Base-by-base conservation (phyloP, 1,140 invertebrate genomes). In the Rhyzopertha dominica region DNA sequence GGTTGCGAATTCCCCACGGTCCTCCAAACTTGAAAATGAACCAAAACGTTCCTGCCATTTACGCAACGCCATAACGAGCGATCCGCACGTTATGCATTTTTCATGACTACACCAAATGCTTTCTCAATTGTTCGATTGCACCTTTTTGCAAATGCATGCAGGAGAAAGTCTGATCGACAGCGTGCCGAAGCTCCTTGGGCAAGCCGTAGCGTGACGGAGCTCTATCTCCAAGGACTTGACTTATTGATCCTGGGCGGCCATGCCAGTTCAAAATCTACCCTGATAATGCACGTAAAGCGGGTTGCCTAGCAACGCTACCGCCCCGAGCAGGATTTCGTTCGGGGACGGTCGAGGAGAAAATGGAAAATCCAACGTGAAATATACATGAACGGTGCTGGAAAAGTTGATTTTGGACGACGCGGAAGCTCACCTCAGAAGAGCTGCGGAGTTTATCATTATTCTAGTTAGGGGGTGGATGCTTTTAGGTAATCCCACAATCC, bases 171-270 rank as follows among this genome's bases (percentile, higher is more conserved):
- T n/a, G 5, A 4, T 19, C 5, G 10, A 9, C 18, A 42, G 39
- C 22, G 31, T 26, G 19, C 17, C 25, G 28, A 18, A 13, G 25
- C 24, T 39, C 4, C 3, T 14, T 17, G n/a, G 12, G 17, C 20
- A 18, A 5, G 13, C 4, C 39, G 18, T 22, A 17, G 13, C 31
- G 12, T 14, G 22, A 4, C n/a, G 23, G 9, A 26, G 19, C 22
- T 12, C 17, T 9, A 31, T 46, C 43, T 35, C 43, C 19, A 25
- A 39, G 43, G 43, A 46, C 43, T 46, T 46, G 43, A 46, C 43
- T 46, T 46, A 46, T 46, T 46, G 43, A 46, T 46, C 43, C 43
- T 35, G 20, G 4, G 13, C 13, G 14, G 29, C 34, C 24, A 35
- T 24, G 24, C 30, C 43, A 26, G 18, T n/a, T 14, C 4, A 8